These are phyloP conservation scores for Clarias macrocephalus DNA, from an alignment of 2,113 vertebrate species.

Conservation along the genomic window DNA sequence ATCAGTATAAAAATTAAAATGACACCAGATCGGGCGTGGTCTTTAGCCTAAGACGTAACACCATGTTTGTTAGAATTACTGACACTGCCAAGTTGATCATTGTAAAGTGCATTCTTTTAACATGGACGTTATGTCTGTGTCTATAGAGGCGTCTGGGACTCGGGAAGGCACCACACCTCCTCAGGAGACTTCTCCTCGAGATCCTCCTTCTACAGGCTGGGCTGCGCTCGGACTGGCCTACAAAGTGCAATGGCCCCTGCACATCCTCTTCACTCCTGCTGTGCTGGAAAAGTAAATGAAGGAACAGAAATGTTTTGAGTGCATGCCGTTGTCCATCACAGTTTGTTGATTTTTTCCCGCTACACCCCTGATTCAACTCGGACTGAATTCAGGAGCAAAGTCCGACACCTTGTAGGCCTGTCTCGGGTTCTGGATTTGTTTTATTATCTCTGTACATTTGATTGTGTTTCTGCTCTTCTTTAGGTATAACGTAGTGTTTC, in stretches of 20 bases:
- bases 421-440: neutral
- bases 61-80: neutral
- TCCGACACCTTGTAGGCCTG: neutral
- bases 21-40: neutral
- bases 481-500: slow-evolving; percentile 97
- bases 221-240: slow-evolving; percentile 93
- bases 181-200: slow-evolving; percentile 89
- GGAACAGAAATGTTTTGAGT: neutral
- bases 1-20: neutral
- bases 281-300: slow-evolving; percentile 90
- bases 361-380: neutral
- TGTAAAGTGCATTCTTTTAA: neutral
- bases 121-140: neutral
- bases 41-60: neutral
- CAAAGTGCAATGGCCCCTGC: slow-evolving; percentile 96
- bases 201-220: slow-evolving; percentile 90
- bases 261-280: slow-evolving; percentile 96
- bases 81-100: neutral
- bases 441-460: neutral
- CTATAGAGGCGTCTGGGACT: slow-evolving; percentile 77
- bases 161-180: slow-evolving; percentile 83
- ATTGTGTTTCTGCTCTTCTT: neutral
- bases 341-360: neutral
- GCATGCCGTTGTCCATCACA: neutral
- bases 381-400: neutral